Evolutionary conservation across 1,140 invertebrate species (phyloP).

Genomic region (Leptopilina clavipes): DNA sequence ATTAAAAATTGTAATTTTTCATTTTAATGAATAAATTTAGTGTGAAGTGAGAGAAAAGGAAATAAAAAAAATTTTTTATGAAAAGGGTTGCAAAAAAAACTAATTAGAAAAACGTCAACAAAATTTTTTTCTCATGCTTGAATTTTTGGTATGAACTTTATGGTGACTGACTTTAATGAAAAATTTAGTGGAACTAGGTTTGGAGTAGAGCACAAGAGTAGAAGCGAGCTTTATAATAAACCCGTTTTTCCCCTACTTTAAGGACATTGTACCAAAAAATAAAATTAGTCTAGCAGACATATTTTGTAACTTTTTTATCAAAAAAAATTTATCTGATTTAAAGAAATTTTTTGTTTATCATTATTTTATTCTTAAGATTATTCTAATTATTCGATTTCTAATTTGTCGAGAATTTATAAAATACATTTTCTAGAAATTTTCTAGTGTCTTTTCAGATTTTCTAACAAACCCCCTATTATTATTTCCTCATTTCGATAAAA

Average conservation of each 20-base stretch:
- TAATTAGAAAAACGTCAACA: background rate
- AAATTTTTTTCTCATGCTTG: background rate
- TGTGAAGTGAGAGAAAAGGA: too few relatives aligned
- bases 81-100: background rate
- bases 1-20: too few relatives aligned
- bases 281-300: background rate
- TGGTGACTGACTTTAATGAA: conserved; percentile 12
- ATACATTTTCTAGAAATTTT: too few relatives aligned
- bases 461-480: too few relatives aligned
- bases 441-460: too few relatives aligned
- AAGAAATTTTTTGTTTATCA: background rate
- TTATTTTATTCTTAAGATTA: too few relatives aligned
- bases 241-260: background rate
- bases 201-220: background rate
- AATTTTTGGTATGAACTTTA: background rate
- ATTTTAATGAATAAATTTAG: too few relatives aligned
- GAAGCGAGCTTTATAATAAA: background rate
- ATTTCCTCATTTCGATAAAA: too few relatives aligned
- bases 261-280: background rate
- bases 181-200: conserved; percentile 2
- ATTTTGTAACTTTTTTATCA: background rate
- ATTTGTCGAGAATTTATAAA: too few relatives aligned
- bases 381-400: background rate
- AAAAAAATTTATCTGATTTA: background rate
- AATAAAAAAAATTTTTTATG: background rate